Conservation (phyloP, 2,888 invertebrate species). For the Neoaliturus tenellus region DNA sequence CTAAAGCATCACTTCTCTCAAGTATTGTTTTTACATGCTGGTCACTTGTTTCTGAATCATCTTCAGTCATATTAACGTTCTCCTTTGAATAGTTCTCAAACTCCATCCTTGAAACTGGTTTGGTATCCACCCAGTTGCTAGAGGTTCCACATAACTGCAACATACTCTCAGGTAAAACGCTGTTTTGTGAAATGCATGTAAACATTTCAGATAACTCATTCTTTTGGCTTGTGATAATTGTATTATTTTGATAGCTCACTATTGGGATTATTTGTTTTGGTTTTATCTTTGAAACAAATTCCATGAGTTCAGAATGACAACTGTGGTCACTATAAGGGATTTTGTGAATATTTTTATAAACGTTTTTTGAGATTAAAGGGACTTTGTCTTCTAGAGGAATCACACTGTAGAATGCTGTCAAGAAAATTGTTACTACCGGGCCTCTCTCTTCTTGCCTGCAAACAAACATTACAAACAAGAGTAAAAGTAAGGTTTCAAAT, state of each 20-base stretch:
- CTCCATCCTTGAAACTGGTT: no score
- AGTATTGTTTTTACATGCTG: no score
- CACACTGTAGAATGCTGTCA: conserved; percentile 1
- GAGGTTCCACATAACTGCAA: not conserved
- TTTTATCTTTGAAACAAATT: conserved; percentile 25
- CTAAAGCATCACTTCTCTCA: no score
- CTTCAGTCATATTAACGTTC: not conserved
- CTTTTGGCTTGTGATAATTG: no score
- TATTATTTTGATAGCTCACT: not conserved
- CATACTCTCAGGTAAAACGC: conserved; percentile 12
- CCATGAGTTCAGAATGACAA: not conserved
- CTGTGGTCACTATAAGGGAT: conserved; percentile 25
- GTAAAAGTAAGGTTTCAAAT: not conserved
- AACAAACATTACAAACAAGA: not conserved
- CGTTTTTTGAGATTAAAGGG: not conserved
- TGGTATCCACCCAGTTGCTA: not conserved
- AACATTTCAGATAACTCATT: not conserved
- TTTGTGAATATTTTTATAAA: not conserved
- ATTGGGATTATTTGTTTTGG: conserved; percentile 1
- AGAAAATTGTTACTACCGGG: conserved; percentile 14
- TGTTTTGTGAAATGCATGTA: not conserved
- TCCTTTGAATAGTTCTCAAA: not conserved
- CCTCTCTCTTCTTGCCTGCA: not conserved
- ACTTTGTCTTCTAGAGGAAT: not conserved
- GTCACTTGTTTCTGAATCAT: not conserved